Conservation (phyloP, 2,113 vertebrate species). For the Columba livia region DNA sequence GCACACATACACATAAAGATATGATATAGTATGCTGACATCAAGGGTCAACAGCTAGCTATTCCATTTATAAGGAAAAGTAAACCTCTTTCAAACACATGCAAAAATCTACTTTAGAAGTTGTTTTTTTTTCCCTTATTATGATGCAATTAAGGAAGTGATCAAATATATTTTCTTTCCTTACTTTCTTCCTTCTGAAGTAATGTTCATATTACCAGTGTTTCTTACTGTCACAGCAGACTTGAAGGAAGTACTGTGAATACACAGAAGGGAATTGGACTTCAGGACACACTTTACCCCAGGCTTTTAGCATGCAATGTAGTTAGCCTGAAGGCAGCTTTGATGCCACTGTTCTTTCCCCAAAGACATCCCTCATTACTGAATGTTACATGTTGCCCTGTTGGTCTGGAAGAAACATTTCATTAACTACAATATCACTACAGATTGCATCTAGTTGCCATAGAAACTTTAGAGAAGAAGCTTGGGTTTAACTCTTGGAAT, state of each 20-base stretch:
- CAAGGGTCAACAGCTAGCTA: neutral
- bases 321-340: constrained; percentile 46
- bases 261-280: constrained; percentile 51
- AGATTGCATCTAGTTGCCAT: constrained; percentile 84
- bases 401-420: constrained; percentile 79
- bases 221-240: constrained; percentile 7
- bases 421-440: constrained; percentile 76
- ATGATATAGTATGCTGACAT: neutral
- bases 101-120: neutral
- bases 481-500: constrained; percentile 78
- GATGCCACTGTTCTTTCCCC: constrained; percentile 53
- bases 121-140: neutral
- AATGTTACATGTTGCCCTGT: constrained; percentile 67
- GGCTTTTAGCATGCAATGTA: constrained; percentile 43
- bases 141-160: neutral
- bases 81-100: neutral
- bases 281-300: constrained; percentile 9
- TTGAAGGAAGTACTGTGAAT: constrained; percentile 1
- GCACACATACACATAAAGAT: neutral
- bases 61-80: neutral
- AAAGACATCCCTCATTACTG: constrained; percentile 68
- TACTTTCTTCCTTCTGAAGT: neutral
- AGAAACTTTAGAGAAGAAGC: constrained; percentile 78
- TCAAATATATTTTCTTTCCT: neutral
- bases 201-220: neutral